A percentile compares a stretch with the other conserved stretches of the same genome.
phyloP scores from a whole-genome alignment of 2,888 invertebrate species.

The Leptinotarsa juncta region DNA sequence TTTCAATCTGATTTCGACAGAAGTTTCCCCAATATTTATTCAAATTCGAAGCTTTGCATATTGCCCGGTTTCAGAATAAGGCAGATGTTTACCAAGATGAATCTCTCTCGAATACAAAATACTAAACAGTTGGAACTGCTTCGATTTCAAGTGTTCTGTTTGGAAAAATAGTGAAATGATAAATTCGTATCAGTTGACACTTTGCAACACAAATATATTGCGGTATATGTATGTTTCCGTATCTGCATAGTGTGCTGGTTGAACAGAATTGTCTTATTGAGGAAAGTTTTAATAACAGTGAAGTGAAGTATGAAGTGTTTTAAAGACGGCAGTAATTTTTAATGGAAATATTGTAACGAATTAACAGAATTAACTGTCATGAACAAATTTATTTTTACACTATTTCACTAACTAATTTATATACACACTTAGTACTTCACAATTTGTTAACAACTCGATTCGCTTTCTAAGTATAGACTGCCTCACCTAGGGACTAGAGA shows the following conservation, averaged over 20 bases:
- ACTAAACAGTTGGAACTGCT: slow-evolving; percentile 23
- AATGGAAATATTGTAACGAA: neutral
- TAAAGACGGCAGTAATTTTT: neutral
- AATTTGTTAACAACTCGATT: too few species aligned
- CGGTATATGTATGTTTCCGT: neutral
- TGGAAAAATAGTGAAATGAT: neutral
- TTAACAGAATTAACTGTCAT: too few species aligned
- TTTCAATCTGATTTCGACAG: slow-evolving; percentile 29
- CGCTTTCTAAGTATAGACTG: too few species aligned
- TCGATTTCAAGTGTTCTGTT: slow-evolving; percentile 2
- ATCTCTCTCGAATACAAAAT: slow-evolving; percentile 31
- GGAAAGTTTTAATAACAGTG: neutral
- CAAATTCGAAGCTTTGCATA: slow-evolving; percentile 37
- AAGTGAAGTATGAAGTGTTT: neutral
- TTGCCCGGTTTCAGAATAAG: slow-evolving; percentile 27
- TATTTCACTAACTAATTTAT: too few species aligned
- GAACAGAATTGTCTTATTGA: neutral
- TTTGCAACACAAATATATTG: neutral
- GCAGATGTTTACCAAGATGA: slow-evolving; percentile 30
- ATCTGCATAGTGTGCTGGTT: neutral
- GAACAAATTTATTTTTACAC: too few species aligned
- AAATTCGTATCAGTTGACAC: slow-evolving; percentile 4
- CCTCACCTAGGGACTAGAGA: too few species aligned
- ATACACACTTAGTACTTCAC: too few species aligned
- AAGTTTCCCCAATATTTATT: slow-evolving; percentile 39